Conservation (phyloP, 2,888 invertebrate species). For the Stegana nigrithorax region DNA sequence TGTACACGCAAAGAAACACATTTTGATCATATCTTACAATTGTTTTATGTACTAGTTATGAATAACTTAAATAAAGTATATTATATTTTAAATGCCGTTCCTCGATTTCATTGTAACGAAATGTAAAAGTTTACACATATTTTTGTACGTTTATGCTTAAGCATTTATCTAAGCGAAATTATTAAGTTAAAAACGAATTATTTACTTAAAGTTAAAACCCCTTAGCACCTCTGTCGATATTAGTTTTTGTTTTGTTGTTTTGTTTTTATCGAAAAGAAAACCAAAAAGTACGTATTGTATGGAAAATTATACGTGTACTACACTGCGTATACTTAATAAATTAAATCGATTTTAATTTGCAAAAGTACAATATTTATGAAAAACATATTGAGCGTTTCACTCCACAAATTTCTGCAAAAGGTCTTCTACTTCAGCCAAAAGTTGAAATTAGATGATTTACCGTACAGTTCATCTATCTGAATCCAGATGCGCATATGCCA, state of each 20-base stretch:
- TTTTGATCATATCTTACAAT: too few relatives aligned
- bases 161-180: too few relatives aligned
- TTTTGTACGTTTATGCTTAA: conserved; percentile 20
- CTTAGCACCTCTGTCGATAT: not conserved
- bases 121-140: too few relatives aligned
- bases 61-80: too few relatives aligned
- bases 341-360: conserved; percentile 35
- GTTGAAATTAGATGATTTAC: too few relatives aligned
- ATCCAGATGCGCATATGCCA: too few relatives aligned
- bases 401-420: not conserved
- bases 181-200: conserved; percentile 25
- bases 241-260: not conserved
- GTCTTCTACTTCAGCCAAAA: not conserved
- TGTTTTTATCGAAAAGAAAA: conserved; percentile 22
- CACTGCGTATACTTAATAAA: conserved; percentile 39
- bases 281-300: conserved; percentile 53
- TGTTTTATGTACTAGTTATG: too few relatives aligned
- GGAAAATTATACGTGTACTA: conserved; percentile 28
- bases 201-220: not conserved
- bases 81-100: too few relatives aligned
- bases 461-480: too few relatives aligned
- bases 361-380: not conserved
- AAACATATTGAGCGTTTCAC: too few relatives aligned
- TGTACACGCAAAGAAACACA: too few relatives aligned
- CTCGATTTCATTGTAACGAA: too few relatives aligned